These are phyloP conservation scores for Platerodrilus igneus DNA, from an alignment of 2,888 invertebrate genomes.

Conservation along the genomic window DNA sequence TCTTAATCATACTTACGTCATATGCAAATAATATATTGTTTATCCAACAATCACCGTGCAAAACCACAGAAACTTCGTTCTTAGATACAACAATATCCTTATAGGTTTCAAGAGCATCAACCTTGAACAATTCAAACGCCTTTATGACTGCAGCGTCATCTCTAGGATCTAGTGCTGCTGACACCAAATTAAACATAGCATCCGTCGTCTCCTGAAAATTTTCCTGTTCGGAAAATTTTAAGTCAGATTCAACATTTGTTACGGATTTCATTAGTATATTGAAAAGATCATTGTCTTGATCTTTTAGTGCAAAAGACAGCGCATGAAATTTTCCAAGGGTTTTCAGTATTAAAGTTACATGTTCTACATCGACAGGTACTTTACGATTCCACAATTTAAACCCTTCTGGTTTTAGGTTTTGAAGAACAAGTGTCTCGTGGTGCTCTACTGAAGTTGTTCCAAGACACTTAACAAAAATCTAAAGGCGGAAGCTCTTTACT, in stretches of 20 bases:
- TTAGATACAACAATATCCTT: not conserved
- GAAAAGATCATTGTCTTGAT: constrained; percentile 26
- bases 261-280: constrained; percentile 20
- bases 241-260: no score
- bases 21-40: constrained; percentile 24
- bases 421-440: constrained; percentile 29
- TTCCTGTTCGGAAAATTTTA: no score
- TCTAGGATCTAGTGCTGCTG: constrained; percentile 5
- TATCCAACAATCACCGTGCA: constrained; percentile 23
- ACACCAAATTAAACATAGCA: no score
- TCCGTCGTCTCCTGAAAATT: no score
- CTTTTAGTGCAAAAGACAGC: constrained; percentile 32
- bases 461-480: constrained; percentile 26
- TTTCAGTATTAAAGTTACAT: constrained; percentile 31
- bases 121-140: not conserved
- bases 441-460: constrained; percentile 13
- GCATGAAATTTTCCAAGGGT: constrained; percentile 34
- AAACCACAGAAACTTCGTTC: constrained; percentile 11
- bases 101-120: constrained; percentile 6
- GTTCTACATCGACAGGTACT: constrained; percentile 31
- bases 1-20: constrained; percentile 22
- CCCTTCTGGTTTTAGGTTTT: constrained; percentile 30
- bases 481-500: constrained; percentile 20
- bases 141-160: constrained; percentile 7
- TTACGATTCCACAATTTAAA: constrained; percentile 29